phyloP scores from a whole-genome alignment of 2,888 invertebrate species.

The Hydropsyche betteni region DNA sequence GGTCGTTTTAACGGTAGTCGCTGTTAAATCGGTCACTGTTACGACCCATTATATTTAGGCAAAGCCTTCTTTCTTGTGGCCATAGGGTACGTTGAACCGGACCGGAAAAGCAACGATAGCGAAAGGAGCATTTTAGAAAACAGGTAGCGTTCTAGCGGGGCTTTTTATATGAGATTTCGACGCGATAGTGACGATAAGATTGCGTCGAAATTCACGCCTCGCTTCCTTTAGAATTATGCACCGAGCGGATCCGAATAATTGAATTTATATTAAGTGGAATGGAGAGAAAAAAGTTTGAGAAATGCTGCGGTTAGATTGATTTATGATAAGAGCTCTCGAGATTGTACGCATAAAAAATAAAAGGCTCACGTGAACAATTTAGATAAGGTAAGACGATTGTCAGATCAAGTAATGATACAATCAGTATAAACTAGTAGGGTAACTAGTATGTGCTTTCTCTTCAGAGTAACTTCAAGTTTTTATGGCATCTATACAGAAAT shows the following conservation, averaged over 20 bases:
- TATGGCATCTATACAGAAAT: neutral
- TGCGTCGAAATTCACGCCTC: neutral
- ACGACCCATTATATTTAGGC: slow-evolving; percentile 35
- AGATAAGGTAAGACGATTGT: slow-evolving; percentile 31
- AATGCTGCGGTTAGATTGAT: slow-evolving; percentile 23
- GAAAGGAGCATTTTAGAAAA: slow-evolving; percentile 37
- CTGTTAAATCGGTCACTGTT: slow-evolving; percentile 38
- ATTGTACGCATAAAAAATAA: slow-evolving; percentile 20
- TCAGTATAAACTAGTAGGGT: slow-evolving; percentile 21
- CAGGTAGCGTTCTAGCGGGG: neutral
- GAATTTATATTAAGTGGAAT: neutral
- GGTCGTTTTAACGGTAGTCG: slow-evolving; percentile 33
- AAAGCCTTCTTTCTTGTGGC: slow-evolving; percentile 18
- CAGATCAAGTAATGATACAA: slow-evolving; percentile 19
- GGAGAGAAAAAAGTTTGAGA: slow-evolving; percentile 6
- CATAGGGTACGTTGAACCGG: slow-evolving; percentile 33
- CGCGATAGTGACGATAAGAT: slow-evolving; percentile 8
- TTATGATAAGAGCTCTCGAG: slow-evolving; percentile 19
- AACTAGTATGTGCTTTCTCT: slow-evolving; percentile 16
- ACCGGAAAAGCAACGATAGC: slow-evolving; percentile 42
- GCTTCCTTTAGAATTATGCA: neutral
- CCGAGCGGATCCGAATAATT: neutral
- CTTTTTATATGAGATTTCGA: slow-evolving; percentile 4
- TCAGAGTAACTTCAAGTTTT: neutral
- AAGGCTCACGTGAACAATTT: slow-evolving; percentile 29